phyloP scores from a whole-genome alignment of 2,797 vertebrate genomes.

The Staurois parvus region DNA sequence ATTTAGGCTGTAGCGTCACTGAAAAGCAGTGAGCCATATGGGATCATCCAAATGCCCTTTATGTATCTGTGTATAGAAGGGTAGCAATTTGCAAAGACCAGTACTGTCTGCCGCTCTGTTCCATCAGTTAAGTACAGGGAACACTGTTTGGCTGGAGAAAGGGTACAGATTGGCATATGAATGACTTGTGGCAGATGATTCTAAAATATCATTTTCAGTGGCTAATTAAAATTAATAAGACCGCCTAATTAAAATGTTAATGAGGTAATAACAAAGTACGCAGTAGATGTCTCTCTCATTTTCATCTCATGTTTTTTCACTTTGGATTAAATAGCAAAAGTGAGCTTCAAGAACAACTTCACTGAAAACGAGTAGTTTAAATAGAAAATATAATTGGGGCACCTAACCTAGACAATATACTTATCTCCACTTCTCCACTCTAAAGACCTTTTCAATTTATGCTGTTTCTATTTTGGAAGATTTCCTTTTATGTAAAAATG shows the following conservation, averaged over 20 bases:
- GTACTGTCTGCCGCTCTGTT: not conserved
- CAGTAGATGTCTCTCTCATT: not conserved
- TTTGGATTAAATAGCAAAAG: not conserved
- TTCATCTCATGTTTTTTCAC: not conserved
- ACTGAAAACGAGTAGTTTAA: not conserved
- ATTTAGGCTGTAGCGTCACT: too few relatives aligned
- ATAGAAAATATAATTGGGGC: not conserved
- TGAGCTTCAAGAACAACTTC: not conserved
- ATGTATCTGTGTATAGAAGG: not conserved
- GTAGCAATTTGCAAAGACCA: not conserved
- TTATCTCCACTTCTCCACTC: too few relatives aligned
- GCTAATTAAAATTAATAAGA: not conserved
- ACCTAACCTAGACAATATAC: not conserved
- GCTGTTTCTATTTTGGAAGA: too few relatives aligned
- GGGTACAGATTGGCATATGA: not conserved
- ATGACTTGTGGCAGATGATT: conserved; percentile 3
- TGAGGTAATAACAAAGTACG: not conserved
- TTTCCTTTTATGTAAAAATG: too few relatives aligned
- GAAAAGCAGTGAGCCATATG: not conserved
- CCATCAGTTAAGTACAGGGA: not conserved
- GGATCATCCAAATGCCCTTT: not conserved
- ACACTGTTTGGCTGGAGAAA: not conserved
- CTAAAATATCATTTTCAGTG: not conserved
- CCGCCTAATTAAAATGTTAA: not conserved
- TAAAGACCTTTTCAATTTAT: too few relatives aligned